A percentile compares a stretch with the other conserved stretches of the same genome.
phyloP scores from a whole-genome alignment of 1,140 invertebrate genomes.

The Cecropterus lyciades region DNA sequence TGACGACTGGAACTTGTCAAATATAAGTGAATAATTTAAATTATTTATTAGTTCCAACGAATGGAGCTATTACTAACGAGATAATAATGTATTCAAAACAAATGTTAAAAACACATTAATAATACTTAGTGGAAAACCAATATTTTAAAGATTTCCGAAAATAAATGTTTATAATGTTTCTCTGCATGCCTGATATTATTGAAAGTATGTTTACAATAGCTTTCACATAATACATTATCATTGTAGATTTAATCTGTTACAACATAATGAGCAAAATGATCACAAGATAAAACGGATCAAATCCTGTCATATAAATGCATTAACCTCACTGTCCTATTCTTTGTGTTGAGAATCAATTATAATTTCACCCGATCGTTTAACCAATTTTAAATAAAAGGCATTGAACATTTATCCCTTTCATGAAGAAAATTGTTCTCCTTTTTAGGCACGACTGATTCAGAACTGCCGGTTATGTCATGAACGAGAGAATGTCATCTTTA shows the following conservation, averaged over 20 bases:
- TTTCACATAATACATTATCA: background rate
- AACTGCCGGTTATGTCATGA: slow-evolving; percentile 37
- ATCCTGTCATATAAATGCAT: background rate
- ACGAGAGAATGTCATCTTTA: slow-evolving; percentile 45
- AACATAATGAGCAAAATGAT: slow-evolving; percentile 3
- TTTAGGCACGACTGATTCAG: slow-evolving; percentile 32
- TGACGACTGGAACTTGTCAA: slow-evolving; percentile 8
- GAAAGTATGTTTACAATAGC: background rate
- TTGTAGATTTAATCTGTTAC: background rate
- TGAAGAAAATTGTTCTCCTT: slow-evolving; percentile 28
- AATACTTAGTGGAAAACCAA: background rate
- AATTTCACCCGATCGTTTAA: background rate
- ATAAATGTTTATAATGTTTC: too few species aligned
- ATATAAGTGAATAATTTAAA: background rate
- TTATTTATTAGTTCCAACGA: background rate
- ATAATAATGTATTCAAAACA: background rate
- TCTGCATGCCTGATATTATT: background rate
- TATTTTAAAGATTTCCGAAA: background rate
- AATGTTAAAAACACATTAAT: background rate
- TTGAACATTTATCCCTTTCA: slow-evolving; percentile 12
- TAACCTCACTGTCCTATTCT: background rate
- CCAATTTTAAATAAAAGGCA: slow-evolving; percentile 12
- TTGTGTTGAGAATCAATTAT: background rate
- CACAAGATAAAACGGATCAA: background rate
- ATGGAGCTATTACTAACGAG: background rate